Evolutionary conservation across 1,140 invertebrate species (phyloP), one percentile per base, ranked within the genome.

Genomic region (Asbolus verrucosus): DNA sequence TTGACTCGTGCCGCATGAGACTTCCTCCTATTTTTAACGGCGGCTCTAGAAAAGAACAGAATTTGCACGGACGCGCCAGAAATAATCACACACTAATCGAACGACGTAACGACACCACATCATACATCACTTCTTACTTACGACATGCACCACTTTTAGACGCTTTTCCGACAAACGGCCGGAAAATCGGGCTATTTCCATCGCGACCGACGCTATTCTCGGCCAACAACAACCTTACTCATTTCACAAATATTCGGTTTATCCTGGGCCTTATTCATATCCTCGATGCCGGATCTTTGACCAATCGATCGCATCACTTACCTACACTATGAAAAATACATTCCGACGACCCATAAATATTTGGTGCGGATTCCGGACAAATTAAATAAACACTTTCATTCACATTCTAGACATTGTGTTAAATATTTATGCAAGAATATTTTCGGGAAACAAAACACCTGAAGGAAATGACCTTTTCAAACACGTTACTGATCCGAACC

Each of bases 1-100:
- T 24, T 72, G 67, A 67, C 72, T 70, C 50, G 62, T 59, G 72
- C 43, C 72, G 46, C 50, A 70, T 73, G 72, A 73, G 69, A 69
- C 50, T 33, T 11, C n/a, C 39, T 8, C 5, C 62, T 73, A 73
- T 71, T 71, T 73, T 73, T 73, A 69, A 24, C 61, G 8, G 24
- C n/a, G 27, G 14, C 36, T 66, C 63, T 66, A 30, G 41, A 66
- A 66, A 14, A 66, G 46, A 66, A 66, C 16, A 27, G 19, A 66
- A 62, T 62, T 36, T 33, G 18, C 31, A 19, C 2, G 24, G 41
- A 63, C 39, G 13, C n/a, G 61, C 61, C 41, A 63, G 41, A 63
- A 63, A 63, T 63, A 63, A 39, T 63, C 33, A 39, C 39, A 63
- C 61, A 63, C 61, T 63, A 63, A 63, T 63, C 61, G 61, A 39